Percentiles rank a stretch among this genome's conserved stretches.
Evolutionary conservation across 2,113 vertebrate genomes (phyloP).

Genomic region (Anser brachyrhynchus): DNA sequence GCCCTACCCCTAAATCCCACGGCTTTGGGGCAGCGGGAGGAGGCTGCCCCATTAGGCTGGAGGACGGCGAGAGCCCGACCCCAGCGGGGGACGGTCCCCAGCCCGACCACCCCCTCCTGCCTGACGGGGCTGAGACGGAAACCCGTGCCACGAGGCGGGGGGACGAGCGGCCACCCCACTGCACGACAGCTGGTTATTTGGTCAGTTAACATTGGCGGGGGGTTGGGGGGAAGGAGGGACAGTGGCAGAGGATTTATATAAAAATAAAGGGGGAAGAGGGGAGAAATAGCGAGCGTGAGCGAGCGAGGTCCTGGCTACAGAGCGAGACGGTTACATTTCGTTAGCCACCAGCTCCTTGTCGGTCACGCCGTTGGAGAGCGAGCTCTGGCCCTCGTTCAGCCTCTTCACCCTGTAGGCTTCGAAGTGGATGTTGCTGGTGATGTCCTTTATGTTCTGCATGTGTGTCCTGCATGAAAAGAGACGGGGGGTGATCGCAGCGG

Average conservation of each 20-base stretch:
- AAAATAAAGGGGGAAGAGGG: slow-evolving; percentile 56
- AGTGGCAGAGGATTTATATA: slow-evolving; percentile 60
- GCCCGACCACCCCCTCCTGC: background rate
- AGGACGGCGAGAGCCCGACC: background rate
- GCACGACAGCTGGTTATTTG: slow-evolving; percentile 52
- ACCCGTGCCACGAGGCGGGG: background rate
- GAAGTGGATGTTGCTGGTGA: slow-evolving; percentile 97
- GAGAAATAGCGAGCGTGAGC: background rate
- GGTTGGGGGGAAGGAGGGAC: background rate
- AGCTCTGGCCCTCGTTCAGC: slow-evolving; percentile 89
- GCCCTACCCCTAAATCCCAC: background rate
- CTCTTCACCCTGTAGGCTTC: slow-evolving; percentile 94
- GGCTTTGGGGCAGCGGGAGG: background rate
- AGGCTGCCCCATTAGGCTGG: background rate
- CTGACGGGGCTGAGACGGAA: background rate
- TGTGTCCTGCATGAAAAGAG: slow-evolving; percentile 84
- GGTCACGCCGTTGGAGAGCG: slow-evolving; percentile 83
- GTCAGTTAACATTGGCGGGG: slow-evolving; percentile 67
- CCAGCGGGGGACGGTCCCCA: background rate
- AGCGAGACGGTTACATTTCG: slow-evolving; percentile 84
- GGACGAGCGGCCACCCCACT: background rate
- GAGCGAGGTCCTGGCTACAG: slow-evolving; percentile 35
- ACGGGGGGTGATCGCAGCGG: fast-evolving
- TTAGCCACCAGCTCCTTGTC: slow-evolving; percentile 85
- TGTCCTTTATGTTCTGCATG: slow-evolving; percentile 99